Base-by-base conservation (phyloP, 2,888 invertebrate species). In the Metacarcinus magister region DNA sequence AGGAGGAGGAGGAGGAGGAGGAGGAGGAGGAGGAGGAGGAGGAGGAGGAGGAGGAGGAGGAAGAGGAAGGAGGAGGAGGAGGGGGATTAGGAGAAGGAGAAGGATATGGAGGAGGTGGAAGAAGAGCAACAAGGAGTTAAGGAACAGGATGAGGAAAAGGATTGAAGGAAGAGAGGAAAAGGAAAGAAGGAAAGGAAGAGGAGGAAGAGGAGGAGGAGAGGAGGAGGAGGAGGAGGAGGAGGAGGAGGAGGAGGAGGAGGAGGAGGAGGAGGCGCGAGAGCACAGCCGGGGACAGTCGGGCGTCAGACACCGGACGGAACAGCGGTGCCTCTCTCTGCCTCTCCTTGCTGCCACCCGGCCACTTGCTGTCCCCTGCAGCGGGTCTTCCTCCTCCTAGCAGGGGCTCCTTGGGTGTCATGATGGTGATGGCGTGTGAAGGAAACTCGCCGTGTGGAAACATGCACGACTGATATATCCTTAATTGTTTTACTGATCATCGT, bases 301-400 rank as follows among this genome's bases (percentile, higher is more conserved):
- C 87, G 87, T 87, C 87, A 87, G 87, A 87, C 87, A 39, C 39
- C 16, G 87, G 87, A 87, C 87, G 87, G 87, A 87, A 39, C 87
- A 87, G 87, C 87, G 87, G 87, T 87, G 87, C 23, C 32, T 39
- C 87, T 87, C 87, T 87, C 16, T 87, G 32, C 39, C 87, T 32
- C 87, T 39, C 87, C 87, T 32, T 39, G 39, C 39, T 10, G 23
- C 28, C 87, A 87, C 87, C 39, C 39, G 87, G 13, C 28, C 28
- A 75, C 75, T 28, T 28, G 75, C 8, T 28, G 32, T 10, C 39
- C 87, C 39, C 32, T n/a, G 39, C 13, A 39, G 32, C 87, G 32
- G 32, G 32, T 32, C 7, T 39, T 87, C 39, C 87, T 87, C 39
- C 87, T 32, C 87, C 75, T 75, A 8, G 5, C 75, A n/a, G 75